Evolutionary conservation across 2,888 invertebrate species (phyloP), one percentile per base, ranked within the genome.

Genomic region (Lasioglossum marginatum): DNA sequence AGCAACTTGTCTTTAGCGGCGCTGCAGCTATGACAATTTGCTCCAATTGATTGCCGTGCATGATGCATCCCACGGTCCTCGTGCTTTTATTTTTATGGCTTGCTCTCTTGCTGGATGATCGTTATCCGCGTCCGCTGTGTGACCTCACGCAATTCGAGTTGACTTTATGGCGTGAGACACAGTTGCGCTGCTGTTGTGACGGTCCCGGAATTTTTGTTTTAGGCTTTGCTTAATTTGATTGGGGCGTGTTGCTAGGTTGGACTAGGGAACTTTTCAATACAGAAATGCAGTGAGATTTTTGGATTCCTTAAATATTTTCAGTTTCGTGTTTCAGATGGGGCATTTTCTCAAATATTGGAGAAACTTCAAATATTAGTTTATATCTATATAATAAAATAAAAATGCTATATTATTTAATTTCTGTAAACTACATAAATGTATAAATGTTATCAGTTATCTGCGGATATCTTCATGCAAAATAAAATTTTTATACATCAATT

Each of bases 21-120:
- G 45, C 14, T 34, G 63, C 77, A 60, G 40, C 68, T 40, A 70
- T 70, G 68, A 70, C 68, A 70, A 70, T 70, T 70, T 37, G 37
- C 34, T 70, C 40, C 34, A 70, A 70, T 70, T 70, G 70, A 70
- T 40, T 37, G 70, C 70, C 70, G 70, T 70, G 40, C 40, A 70
- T 63, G 37, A 68, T 40, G 70, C 70, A n/a, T 40, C n/a, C n/a
- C 37, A 40, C 14, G 23, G 16, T 31, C 16, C 31, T 68, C 37
- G 37, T 23, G 37, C 68, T 37, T 68, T 68, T 23, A 68, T 68
- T 68, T 68, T 68, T 37, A 37, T 68, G 37, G 68, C 37, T 37
- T 12, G 37, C 37, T 68, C 37, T 68, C 68, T 68, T 23, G 23
- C 19, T 68, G 23, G 37, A 19, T 37, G 66, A 23, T 68, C 63